Percentiles rank a stretch among this genome's conserved stretches.
Conservation (phyloP, 2,113 vertebrate species). For the Hemichromis elongatus region DNA sequence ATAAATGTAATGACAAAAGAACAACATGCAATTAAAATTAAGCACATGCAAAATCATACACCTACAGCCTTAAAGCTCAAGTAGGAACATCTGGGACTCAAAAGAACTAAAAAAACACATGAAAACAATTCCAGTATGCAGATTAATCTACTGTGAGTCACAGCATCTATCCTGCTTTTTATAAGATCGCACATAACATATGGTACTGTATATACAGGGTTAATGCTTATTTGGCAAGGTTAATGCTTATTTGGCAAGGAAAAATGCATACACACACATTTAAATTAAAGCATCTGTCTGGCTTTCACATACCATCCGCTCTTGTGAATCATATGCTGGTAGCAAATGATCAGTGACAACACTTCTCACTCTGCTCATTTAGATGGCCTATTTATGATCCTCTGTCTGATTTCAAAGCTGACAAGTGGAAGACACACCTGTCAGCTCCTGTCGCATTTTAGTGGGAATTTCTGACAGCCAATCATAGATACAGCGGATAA, state of each 20-base stretch:
- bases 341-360: constrained; percentile 30
- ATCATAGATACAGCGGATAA: background rate
- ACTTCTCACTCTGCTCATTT: constrained; percentile 8
- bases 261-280: background rate
- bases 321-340: constrained; percentile 7
- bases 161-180: background rate
- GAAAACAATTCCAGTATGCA: background rate
- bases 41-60: background rate
- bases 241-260: background rate
- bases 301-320: background rate
- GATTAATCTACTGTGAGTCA: background rate
- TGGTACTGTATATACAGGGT: background rate
- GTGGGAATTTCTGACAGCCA: background rate
- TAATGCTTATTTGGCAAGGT: background rate
- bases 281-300: background rate
- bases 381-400: constrained; percentile 25
- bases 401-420: background rate
- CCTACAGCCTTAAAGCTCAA: background rate
- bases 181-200: background rate
- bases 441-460: background rate
- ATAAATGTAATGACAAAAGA: background rate
- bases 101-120: background rate
- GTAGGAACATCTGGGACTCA: background rate
- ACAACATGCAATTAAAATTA: background rate
- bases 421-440: background rate